phyloP scores from a whole-genome alignment of 2,113 vertebrate genomes.

The Oenanthe oenanthe region DNA sequence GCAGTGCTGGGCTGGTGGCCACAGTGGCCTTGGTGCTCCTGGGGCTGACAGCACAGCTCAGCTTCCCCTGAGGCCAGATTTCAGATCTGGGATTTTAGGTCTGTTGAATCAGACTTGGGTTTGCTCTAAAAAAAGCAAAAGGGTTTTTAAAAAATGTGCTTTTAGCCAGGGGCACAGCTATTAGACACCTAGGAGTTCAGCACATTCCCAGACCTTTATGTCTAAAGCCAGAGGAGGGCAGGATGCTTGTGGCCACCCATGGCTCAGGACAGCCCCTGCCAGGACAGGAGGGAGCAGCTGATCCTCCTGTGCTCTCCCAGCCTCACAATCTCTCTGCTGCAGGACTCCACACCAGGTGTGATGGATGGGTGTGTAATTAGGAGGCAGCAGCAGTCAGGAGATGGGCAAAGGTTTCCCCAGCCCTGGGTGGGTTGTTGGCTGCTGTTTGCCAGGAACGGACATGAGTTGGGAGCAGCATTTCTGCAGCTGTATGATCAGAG shows the following conservation, averaged over 20 bases:
- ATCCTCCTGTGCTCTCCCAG: background rate
- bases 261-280: background rate
- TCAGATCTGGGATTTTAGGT: background rate
- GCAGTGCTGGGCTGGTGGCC: background rate
- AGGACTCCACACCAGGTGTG: background rate
- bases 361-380: background rate
- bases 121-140: background rate
- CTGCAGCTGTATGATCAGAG: background rate
- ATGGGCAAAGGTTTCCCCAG: background rate
- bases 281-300: background rate
- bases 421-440: background rate
- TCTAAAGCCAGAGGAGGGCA: background rate
- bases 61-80: background rate
- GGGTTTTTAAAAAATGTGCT: background rate
- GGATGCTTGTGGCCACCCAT: background rate
- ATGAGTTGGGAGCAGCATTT: background rate
- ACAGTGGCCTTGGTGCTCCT: fast-evolving
- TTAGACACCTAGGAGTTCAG: background rate
- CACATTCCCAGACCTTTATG: background rate
- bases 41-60: background rate
- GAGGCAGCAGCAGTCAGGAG: background rate
- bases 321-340: background rate
- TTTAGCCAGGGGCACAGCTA: background rate
- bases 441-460: background rate
- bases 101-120: background rate